A percentile compares a stretch with the other conserved stretches of the same genome.
Conservation (phyloP, 2,888 invertebrate species). For the Drosophila mettleri region DNA sequence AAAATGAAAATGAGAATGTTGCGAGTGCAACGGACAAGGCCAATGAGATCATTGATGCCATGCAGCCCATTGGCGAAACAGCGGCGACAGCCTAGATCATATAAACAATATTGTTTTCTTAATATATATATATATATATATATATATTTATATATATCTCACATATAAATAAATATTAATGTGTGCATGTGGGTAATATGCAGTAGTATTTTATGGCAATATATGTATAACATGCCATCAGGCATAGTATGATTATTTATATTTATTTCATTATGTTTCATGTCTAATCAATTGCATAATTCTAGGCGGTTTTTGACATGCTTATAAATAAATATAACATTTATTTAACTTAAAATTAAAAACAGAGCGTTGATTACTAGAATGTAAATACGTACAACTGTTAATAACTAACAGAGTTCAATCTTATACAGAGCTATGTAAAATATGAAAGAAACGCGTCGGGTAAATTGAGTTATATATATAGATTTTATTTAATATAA, state of each 20-base stretch:
- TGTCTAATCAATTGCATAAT: background rate
- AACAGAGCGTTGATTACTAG: background rate
- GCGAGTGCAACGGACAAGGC: constrained; percentile 12
- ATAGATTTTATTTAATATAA: too few species aligned
- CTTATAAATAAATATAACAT: background rate
- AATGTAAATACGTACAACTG: background rate
- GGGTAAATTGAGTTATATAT: too few species aligned
- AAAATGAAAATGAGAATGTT: constrained; percentile 38
- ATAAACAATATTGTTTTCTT: background rate
- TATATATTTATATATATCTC: constrained; percentile 1
- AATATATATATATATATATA: constrained; percentile 1
- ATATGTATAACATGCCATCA: background rate
- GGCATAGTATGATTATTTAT: background rate
- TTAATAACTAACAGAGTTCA: too few species aligned
- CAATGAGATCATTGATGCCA: constrained; percentile 53
- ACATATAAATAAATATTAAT: background rate
- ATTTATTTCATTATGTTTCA: background rate
- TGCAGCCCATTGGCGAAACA: constrained; percentile 29
- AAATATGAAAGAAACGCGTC: too few species aligned
- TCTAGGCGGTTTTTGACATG: background rate
- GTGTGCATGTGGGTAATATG: background rate
- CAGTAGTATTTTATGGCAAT: background rate
- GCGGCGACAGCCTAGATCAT: constrained; percentile 1
- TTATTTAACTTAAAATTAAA: background rate
- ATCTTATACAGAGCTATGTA: too few species aligned